Conservation (phyloP, 2,888 invertebrate species). For the Agonopterix alstromeriana region DNA sequence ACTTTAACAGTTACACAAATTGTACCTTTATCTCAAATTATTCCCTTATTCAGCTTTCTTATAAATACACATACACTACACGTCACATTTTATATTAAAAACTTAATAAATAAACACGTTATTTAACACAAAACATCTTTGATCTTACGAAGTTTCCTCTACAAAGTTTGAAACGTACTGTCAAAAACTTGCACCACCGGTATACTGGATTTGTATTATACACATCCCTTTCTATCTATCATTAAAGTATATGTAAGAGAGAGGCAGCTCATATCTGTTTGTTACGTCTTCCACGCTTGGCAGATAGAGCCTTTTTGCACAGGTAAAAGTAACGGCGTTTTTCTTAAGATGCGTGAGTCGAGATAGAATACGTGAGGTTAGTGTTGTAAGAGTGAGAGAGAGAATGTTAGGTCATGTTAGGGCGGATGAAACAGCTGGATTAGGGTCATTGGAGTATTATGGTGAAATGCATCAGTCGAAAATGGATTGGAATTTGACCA, state of each 20-base stretch:
- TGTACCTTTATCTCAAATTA: constrained; percentile 18
- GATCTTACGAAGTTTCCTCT: constrained; percentile 30
- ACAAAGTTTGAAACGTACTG: constrained; percentile 61
- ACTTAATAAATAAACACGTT: constrained; percentile 20
- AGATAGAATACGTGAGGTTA: constrained; percentile 46
- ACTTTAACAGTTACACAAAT: constrained; percentile 22
- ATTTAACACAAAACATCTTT: constrained; percentile 42
- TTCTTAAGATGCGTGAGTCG: constrained; percentile 70
- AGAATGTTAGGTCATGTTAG: constrained; percentile 50
- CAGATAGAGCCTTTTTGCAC: constrained; percentile 74
- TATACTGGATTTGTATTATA: constrained; percentile 43
- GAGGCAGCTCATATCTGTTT: constrained; percentile 18
- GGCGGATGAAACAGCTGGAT: constrained; percentile 29
- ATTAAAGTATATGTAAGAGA: constrained; percentile 15
- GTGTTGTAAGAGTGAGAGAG: constrained; percentile 36
- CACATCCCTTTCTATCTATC: constrained; percentile 20
- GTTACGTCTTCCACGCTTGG: constrained; percentile 22
- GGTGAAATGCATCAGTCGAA: constrained; percentile 5
- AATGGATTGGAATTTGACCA: constrained; percentile 2
- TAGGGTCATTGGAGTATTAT: constrained; percentile 29
- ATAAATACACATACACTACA: constrained; percentile 14
- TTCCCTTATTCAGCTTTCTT: constrained; percentile 7
- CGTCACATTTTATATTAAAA: constrained; percentile 18
- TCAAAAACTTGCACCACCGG: constrained; percentile 74
- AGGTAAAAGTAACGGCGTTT: constrained; percentile 75